Conservation (phyloP, 2,888 invertebrate species). For the Smittia aterrima region DNA sequence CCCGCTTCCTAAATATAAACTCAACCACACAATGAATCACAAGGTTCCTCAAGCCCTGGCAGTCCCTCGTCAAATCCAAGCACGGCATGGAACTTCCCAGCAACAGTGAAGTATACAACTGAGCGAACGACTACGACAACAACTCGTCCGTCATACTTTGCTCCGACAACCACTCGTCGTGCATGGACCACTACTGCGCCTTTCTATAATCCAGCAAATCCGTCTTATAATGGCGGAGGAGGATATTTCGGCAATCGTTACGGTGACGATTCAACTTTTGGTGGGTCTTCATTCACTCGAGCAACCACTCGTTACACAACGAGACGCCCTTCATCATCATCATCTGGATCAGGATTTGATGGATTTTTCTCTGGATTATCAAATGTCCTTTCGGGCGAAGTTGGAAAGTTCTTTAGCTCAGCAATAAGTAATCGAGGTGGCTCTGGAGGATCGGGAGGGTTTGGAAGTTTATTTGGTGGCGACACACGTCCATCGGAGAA, state of each 20-base stretch:
- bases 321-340: slow-evolving; percentile 30
- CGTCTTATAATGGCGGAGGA: slow-evolving; percentile 31
- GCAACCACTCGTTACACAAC: slow-evolving; percentile 21
- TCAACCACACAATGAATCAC: background rate
- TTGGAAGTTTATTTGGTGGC: slow-evolving; percentile 26
- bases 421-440: slow-evolving; percentile 35
- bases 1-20: background rate
- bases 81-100: slow-evolving; percentile 9
- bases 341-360: slow-evolving; percentile 15
- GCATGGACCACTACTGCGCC: slow-evolving; percentile 29
- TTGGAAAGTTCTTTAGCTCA: slow-evolving; percentile 4
- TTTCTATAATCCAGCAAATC: slow-evolving; percentile 38
- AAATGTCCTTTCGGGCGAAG: slow-evolving; percentile 13
- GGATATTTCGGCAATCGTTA: slow-evolving; percentile 36
- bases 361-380: slow-evolving; percentile 29
- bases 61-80: slow-evolving; percentile 3
- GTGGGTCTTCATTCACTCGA: background rate
- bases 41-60: slow-evolving; percentile 14
- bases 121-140: background rate
- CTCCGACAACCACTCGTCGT: slow-evolving; percentile 27
- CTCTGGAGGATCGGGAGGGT: background rate
- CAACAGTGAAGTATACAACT: background rate
- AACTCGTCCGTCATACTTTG: background rate
- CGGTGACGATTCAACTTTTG: slow-evolving; percentile 26
- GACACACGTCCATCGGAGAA: slow-evolving; percentile 40